phyloP scores from a whole-genome alignment of 1,140 invertebrate species.

The Ips nitidus region DNA sequence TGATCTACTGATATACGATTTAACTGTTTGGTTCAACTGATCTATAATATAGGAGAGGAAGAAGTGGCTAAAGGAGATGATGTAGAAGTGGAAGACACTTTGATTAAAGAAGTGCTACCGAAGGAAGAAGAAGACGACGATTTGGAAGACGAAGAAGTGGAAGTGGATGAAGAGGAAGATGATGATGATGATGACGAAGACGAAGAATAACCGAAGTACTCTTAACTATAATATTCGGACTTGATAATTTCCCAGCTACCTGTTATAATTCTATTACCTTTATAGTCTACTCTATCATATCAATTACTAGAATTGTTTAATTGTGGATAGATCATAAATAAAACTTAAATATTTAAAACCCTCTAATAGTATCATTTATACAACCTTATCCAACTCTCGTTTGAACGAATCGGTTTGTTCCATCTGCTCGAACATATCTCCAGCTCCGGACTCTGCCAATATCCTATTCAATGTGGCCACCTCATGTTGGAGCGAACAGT shows the following conservation, averaged over 20 bases:
- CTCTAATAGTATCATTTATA: not conserved
- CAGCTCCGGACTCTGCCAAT: slow-evolving; percentile 35
- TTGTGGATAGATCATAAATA: too few relatives aligned
- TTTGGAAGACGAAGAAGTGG: slow-evolving; percentile 61
- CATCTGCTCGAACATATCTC: slow-evolving; percentile 41
- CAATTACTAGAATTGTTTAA: too few relatives aligned
- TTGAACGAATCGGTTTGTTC: slow-evolving; percentile 6
- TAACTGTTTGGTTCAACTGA: too few relatives aligned
- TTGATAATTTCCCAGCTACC: too few relatives aligned
- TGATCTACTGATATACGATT: too few relatives aligned
- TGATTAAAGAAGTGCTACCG: slow-evolving; percentile 62
- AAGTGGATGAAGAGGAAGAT: slow-evolving; percentile 68
- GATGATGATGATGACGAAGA: slow-evolving; percentile 64
- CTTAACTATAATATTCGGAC: too few relatives aligned
- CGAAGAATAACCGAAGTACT: too few relatives aligned
- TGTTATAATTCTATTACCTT: too few relatives aligned
- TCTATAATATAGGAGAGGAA: slow-evolving; percentile 69
- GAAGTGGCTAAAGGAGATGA: slow-evolving; percentile 70
- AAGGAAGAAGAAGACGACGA: slow-evolving; percentile 74
- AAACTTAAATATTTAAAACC: too few relatives aligned
- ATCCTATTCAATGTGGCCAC: slow-evolving; percentile 23
- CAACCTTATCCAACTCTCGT: slow-evolving; percentile 21
- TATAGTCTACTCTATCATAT: too few relatives aligned
- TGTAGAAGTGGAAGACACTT: slow-evolving; percentile 67
- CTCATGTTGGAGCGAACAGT: slow-evolving; percentile 26